A percentile compares a stretch with the other conserved stretches of the same genome.
Conservation (phyloP, 2,888 invertebrate species). For the Macaria notata region DNA sequence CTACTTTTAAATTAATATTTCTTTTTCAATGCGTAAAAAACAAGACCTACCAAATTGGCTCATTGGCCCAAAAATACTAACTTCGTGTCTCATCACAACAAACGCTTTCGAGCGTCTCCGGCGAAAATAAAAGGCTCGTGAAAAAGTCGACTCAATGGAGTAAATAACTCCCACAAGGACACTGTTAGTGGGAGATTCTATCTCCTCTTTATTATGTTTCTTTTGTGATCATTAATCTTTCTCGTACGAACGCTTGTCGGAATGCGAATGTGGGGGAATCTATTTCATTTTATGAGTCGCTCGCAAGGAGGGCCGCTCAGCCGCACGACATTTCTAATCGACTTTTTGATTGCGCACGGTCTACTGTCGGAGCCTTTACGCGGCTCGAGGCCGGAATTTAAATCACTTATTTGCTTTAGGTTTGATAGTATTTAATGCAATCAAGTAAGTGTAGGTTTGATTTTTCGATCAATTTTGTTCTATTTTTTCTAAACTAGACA, state of each 20-base stretch:
- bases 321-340: conserved; percentile 81
- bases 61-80: too few relatives aligned
- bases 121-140: conserved; percentile 68
- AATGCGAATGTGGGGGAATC: conserved; percentile 83
- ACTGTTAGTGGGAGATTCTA: conserved; percentile 82
- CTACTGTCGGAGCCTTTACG: conserved; percentile 47
- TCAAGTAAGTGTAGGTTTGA: too few relatives aligned
- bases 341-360: conserved; percentile 80
- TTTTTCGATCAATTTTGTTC: too few relatives aligned
- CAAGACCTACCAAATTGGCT: conserved; percentile 7
- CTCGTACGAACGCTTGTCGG: conserved; percentile 83
- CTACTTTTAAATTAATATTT: too few relatives aligned
- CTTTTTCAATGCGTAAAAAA: too few relatives aligned
- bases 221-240: conserved; percentile 83
- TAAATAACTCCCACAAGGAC: conserved; percentile 82
- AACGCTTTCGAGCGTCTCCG: conserved; percentile 44
- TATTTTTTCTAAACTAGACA: too few relatives aligned
- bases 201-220: conserved; percentile 82
- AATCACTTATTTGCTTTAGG: conserved; percentile 32
- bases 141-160: conserved; percentile 74
- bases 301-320: conserved; percentile 77
- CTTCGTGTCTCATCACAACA: too few relatives aligned
- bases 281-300: conserved; percentile 82
- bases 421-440: too few relatives aligned
- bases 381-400: conserved; percentile 53